These are phyloP conservation scores for Drosophila ezoana DNA, from an alignment of 2,888 invertebrate species.

Conservation along the genomic window DNA sequence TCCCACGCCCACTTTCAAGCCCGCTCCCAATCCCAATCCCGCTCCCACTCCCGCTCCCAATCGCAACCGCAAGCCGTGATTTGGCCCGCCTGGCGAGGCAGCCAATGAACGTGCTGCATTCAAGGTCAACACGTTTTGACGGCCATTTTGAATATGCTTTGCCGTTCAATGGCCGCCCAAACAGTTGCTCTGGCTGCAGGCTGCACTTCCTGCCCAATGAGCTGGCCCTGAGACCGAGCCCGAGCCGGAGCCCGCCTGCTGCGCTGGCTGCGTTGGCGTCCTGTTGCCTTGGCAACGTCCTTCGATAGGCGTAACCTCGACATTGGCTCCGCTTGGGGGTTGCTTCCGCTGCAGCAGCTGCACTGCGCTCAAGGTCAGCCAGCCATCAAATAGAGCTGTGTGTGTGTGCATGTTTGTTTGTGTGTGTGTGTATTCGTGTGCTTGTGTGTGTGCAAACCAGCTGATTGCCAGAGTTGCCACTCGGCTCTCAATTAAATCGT, in stretches of 20 bases:
- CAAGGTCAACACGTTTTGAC: conserved; percentile 78
- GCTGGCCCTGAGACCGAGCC: conserved; percentile 59
- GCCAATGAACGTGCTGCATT: conserved; percentile 72
- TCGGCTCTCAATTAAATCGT: neutral
- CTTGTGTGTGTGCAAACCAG: conserved; percentile 31
- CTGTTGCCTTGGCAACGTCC: conserved; percentile 69
- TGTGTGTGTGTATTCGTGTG: neutral
- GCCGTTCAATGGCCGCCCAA: conserved; percentile 71
- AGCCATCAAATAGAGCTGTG: conserved; percentile 5
- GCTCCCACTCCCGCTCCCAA: too few species aligned
- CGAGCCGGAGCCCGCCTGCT: conserved; percentile 30
- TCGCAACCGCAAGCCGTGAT: neutral
- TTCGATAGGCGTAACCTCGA: conserved; percentile 82
- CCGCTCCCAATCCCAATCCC: too few species aligned
- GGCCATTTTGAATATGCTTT: conserved; percentile 72
- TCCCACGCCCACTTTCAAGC: too few species aligned
- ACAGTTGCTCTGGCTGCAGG: conserved; percentile 28
- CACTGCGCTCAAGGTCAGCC: conserved; percentile 46
- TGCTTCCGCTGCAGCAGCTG: conserved; percentile 49
- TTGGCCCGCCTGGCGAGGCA: conserved; percentile 5
- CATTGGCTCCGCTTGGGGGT: conserved; percentile 72
- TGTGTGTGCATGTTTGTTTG: neutral
- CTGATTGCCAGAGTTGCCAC: conserved; percentile 61
- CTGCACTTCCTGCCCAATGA: conserved; percentile 77
- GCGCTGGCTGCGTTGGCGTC: conserved; percentile 33